Percentiles rank a stretch among this genome's conserved stretches.
These are phyloP conservation scores for Aythya baeri DNA, from an alignment of 2,113 vertebrate genomes.

Conservation along the genomic window DNA sequence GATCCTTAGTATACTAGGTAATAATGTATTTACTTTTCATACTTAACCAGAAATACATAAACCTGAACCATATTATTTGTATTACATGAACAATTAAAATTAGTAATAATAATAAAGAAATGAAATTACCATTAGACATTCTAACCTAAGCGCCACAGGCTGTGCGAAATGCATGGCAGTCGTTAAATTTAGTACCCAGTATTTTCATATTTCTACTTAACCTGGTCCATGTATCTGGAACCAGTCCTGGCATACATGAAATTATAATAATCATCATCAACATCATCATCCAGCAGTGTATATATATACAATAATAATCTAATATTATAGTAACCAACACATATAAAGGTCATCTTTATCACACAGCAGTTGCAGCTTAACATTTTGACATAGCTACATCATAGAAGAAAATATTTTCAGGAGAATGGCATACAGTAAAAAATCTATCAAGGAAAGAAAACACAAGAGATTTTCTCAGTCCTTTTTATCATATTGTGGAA, in stretches of 20 bases:
- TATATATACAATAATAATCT: not conserved
- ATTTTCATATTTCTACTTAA: not conserved
- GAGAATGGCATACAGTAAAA: not conserved
- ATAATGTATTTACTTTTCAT: not conserved
- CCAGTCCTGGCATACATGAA: not conserved
- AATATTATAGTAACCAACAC: not conserved
- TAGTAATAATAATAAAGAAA: not conserved
- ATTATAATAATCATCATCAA: not conserved
- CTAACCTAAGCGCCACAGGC: not conserved
- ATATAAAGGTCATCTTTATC: not conserved
- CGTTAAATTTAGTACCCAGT: not conserved
- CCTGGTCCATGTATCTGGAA: not conserved
- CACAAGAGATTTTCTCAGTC: not conserved
- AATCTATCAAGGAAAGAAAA: not conserved
- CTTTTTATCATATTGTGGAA: not conserved
- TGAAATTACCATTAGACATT: not conserved
- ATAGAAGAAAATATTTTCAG: not conserved
- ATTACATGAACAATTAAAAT: not conserved
- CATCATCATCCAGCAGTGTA: not conserved
- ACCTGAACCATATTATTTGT: not conserved
- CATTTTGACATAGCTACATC: not conserved
- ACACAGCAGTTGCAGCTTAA: not conserved
- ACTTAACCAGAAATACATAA: not conserved
- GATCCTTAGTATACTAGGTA: not conserved
- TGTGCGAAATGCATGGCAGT: accelerated